Conservation (phyloP, 2,113 vertebrate genomes). For the Dromiciops gliroides region DNA sequence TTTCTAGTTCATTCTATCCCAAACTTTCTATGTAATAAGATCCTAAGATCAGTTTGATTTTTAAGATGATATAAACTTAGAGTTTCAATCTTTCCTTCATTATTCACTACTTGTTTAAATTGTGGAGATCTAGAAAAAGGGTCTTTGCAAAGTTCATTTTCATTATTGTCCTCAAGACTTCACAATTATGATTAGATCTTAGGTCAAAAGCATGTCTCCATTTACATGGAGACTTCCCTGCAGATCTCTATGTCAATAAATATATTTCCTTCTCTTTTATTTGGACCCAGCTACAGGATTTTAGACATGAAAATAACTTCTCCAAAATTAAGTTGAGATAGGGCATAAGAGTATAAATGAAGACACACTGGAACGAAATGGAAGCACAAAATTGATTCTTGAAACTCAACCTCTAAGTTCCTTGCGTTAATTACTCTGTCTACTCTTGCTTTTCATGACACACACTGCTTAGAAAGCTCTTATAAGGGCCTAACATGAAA, state of each 20-base stretch:
- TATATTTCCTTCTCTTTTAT: conserved; percentile 63
- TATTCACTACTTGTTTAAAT: neutral
- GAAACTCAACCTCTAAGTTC: conserved; percentile 24
- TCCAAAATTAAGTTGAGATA: conserved; percentile 62
- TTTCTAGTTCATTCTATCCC: neutral
- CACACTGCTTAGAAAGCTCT: conserved; percentile 14
- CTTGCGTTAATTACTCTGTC: conserved; percentile 67
- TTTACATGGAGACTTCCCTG: neutral
- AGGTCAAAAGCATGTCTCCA: neutral
- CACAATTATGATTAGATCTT: neutral
- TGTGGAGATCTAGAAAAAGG: neutral
- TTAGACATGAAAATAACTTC: conserved; percentile 66
- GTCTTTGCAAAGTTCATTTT: neutral
- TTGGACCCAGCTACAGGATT: conserved; percentile 49
- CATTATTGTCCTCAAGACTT: neutral
- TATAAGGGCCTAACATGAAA: conserved; percentile 27
- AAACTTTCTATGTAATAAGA: neutral
- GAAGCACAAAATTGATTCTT: conserved; percentile 62
- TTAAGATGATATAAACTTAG: neutral
- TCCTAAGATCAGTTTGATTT: neutral
- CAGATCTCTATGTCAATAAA: conserved; percentile 39
- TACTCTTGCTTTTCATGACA: conserved; percentile 65
- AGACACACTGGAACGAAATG: conserved; percentile 55
- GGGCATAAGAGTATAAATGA: conserved; percentile 66
- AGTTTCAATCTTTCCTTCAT: neutral